Base-by-base conservation (phyloP, 2,888 invertebrate species). In the Syrista parreyssii region DNA sequence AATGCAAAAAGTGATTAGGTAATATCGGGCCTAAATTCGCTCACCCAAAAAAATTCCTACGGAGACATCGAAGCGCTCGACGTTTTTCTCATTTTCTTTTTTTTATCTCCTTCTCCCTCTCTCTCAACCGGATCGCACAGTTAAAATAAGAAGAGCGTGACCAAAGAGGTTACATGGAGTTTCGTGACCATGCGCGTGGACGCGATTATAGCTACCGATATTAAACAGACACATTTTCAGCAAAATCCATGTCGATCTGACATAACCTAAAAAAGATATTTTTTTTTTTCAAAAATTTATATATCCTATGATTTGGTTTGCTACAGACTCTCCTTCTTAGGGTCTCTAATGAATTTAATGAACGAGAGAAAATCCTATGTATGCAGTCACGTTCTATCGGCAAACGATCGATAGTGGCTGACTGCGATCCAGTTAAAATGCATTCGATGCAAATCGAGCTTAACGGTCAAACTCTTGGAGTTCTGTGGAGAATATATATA, bases 111-210 rank as follows among this genome's bases (percentile, higher is more conserved):
- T 35, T 40, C 32, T 34, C 73, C 32, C 69, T 73, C 76, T 73
- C 69, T 79, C 79, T 79, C 78, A 77, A 81, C 77, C 78, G 72
- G 76, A 79, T 79, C 68, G 78, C 72, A 77, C 75, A 74, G 77
- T 15, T 15, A 40, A 40, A 40, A 73, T 34, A 73, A 73, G 32
- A 73, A 35, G n/a, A 73, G 35, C 73, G 35, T 73, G 73, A 73
- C 73, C 32, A 34, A 73, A 34, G 69, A 4, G 69, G 30, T 69
- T 30, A 69, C 69, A 6, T 36, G 0, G 12, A 69, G 69, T 30
- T 30, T 69, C 69, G 69, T n/a, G n/a, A n/a, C 31, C 11, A 11
- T 6, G n/a, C 69, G 15, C 69, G 11, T 69, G 40, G 15, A 40
- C 40, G 15, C 40, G 40, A 40, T 15, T 15, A 15, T 15, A 40